phyloP scores from a whole-genome alignment of 2,888 invertebrate species.

The Ypsolopha sequella region DNA sequence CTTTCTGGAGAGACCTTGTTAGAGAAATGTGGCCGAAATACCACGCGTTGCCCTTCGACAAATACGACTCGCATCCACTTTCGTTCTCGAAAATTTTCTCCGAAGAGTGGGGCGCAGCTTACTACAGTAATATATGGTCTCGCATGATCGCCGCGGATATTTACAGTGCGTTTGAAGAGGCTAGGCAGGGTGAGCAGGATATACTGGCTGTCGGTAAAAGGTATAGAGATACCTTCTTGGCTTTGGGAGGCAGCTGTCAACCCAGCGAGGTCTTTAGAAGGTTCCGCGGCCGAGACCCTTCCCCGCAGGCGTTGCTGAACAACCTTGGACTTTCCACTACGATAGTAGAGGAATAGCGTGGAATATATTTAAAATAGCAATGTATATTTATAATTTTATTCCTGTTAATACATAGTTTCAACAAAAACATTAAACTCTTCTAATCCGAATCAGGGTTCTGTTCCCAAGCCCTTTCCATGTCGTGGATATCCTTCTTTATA shows the following conservation, averaged over 20 bases:
- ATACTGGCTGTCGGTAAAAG: slow-evolving; percentile 73
- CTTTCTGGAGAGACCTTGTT: slow-evolving; percentile 88
- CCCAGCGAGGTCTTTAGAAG: slow-evolving; percentile 89
- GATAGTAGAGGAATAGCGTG: slow-evolving; percentile 35
- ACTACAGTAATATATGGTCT: slow-evolving; percentile 89
- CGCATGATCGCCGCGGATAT: slow-evolving; percentile 92
- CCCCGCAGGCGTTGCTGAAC: slow-evolving; percentile 82
- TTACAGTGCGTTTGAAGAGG: slow-evolving; percentile 87
- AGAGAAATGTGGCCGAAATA: slow-evolving; percentile 85
- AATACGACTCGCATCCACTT: slow-evolving; percentile 87
- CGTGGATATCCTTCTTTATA: slow-evolving; percentile 74
- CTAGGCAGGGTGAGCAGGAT: slow-evolving; percentile 59
- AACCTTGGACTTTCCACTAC: slow-evolving; percentile 68
- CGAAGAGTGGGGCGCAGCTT: slow-evolving; percentile 87
- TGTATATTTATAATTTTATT: slow-evolving; percentile 19
- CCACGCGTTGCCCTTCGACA: slow-evolving; percentile 80
- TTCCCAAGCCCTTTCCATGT: slow-evolving; percentile 84
- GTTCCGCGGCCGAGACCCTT: slow-evolving; percentile 94
- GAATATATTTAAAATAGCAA: neutral
- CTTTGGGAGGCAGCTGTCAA: slow-evolving; percentile 84
- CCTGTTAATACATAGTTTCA: slow-evolving; percentile 15
- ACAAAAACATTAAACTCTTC: slow-evolving; percentile 13
- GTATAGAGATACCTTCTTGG: slow-evolving; percentile 86
- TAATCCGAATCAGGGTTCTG: slow-evolving; percentile 74
- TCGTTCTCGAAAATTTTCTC: slow-evolving; percentile 87